Conservation (phyloP, 2,888 invertebrate species). For the Chrysodeixis includens region DNA sequence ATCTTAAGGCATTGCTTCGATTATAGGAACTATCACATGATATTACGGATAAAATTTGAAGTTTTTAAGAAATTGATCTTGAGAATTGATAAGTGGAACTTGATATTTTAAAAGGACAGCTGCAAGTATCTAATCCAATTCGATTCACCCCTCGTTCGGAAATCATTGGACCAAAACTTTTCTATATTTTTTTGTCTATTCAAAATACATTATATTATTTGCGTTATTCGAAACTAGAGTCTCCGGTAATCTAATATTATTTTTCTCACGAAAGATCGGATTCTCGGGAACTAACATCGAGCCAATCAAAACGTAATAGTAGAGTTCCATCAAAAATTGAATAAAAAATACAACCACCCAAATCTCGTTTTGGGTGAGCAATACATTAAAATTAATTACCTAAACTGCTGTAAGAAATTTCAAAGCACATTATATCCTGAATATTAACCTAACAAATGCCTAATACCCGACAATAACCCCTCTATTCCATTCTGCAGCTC, state of each 20-base stretch:
- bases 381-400: too few species aligned
- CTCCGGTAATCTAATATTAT: not conserved
- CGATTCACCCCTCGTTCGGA: not conserved
- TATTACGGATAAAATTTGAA: not conserved
- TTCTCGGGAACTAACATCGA: too few species aligned
- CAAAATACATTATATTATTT: not conserved
- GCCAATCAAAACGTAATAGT: too few species aligned
- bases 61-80: not conserved
- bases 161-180: not conserved
- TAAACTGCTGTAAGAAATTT: too few species aligned
- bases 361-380: too few species aligned
- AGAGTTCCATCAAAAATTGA: too few species aligned
- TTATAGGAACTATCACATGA: too few species aligned
- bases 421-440: too few species aligned
- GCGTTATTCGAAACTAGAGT: not conserved
- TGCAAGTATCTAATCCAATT: not conserved
- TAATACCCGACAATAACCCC: too few species aligned
- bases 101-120: constrained; percentile 2
- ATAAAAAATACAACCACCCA: too few species aligned
- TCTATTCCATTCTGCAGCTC: constrained; percentile 64
- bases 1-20: too few species aligned
- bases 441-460: too few species aligned
- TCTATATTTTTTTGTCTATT: not conserved
- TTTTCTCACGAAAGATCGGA: not conserved
- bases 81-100: not conserved